phyloP scores from a whole-genome alignment of 2,888 invertebrate species.

The Myopa testacea region DNA sequence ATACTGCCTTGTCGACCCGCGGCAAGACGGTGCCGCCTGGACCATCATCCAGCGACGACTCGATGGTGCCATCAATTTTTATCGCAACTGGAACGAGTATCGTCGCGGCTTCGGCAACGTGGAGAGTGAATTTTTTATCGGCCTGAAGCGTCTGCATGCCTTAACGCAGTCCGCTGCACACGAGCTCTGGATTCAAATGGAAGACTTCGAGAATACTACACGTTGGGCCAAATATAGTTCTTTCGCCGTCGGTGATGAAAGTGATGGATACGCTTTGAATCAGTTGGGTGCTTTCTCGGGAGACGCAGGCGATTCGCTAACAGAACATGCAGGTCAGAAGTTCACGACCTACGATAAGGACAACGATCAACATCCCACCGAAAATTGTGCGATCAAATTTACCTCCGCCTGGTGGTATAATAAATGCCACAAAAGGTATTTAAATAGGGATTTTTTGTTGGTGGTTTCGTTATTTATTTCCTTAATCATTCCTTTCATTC shows the following conservation, averaged over 20 bases:
- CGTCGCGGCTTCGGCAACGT: conserved; percentile 77
- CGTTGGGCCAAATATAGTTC: conserved; percentile 73
- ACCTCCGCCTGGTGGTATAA: conserved; percentile 81
- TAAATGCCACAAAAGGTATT: conserved; percentile 75
- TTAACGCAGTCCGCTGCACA: conserved; percentile 63
- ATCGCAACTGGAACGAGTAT: conserved; percentile 74
- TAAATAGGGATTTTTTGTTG: neutral
- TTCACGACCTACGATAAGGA: conserved; percentile 77
- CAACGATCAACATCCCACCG: conserved; percentile 73
- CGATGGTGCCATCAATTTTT: conserved; percentile 75
- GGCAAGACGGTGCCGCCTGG: conserved; percentile 72
- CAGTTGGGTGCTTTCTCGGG: conserved; percentile 75
- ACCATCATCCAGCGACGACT: conserved; percentile 76
- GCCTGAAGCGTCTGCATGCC: conserved; percentile 74
- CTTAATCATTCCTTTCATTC: neutral
- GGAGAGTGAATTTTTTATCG: conserved; percentile 77
- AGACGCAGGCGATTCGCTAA: conserved; percentile 75
- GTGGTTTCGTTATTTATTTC: neutral
- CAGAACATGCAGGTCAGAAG: conserved; percentile 76
- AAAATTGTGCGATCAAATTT: conserved; percentile 75
- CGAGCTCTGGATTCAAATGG: conserved; percentile 74
- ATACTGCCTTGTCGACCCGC: neutral
- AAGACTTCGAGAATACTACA: conserved; percentile 72
- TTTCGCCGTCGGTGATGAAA: conserved; percentile 75
- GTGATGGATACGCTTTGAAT: conserved; percentile 74